Percentiles rank a stretch among this genome's conserved stretches.
Evolutionary conservation across 2,113 vertebrate species (phyloP).

Genomic region (Glaucidium brasilianum): DNA sequence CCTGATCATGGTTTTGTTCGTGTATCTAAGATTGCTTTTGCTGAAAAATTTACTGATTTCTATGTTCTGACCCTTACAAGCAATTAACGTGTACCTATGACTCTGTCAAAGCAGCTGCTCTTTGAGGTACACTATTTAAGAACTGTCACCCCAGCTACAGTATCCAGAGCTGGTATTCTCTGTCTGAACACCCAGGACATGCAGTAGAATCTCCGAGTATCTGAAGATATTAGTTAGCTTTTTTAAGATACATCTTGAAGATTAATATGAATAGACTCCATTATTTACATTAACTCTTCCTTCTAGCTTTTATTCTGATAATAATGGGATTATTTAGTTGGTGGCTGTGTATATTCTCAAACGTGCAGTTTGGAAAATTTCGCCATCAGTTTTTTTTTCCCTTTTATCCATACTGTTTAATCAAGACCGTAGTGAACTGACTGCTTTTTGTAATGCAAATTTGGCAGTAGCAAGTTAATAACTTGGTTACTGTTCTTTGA

Average conservation of each 20-base stretch:
- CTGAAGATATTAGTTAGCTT: neutral
- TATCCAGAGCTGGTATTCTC: constrained; percentile 60
- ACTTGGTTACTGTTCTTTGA: neutral
- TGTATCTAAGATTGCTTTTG: neutral
- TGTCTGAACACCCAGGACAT: constrained; percentile 61
- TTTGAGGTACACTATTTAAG: constrained; percentile 60
- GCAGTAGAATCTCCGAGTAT: constrained; percentile 63
- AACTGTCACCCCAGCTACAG: constrained; percentile 41
- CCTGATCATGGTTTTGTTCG: neutral
- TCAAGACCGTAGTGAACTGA: neutral
- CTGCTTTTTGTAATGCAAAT: neutral
- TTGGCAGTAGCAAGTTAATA: neutral
- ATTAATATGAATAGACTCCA: neutral
- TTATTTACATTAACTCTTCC: neutral
- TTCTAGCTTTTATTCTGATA: neutral
- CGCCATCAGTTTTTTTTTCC: neutral
- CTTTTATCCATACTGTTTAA: neutral
- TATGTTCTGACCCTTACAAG: constrained; percentile 65
- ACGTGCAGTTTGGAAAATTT: neutral
- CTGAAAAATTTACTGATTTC: neutral
- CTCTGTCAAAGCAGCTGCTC: constrained; percentile 51
- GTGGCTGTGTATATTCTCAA: neutral
- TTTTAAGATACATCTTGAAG: neutral
- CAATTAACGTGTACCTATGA: constrained; percentile 44
- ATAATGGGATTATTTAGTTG: neutral